Base-by-base conservation (phyloP, 2,113 vertebrate genomes). In the Aythya baeri region DNA sequence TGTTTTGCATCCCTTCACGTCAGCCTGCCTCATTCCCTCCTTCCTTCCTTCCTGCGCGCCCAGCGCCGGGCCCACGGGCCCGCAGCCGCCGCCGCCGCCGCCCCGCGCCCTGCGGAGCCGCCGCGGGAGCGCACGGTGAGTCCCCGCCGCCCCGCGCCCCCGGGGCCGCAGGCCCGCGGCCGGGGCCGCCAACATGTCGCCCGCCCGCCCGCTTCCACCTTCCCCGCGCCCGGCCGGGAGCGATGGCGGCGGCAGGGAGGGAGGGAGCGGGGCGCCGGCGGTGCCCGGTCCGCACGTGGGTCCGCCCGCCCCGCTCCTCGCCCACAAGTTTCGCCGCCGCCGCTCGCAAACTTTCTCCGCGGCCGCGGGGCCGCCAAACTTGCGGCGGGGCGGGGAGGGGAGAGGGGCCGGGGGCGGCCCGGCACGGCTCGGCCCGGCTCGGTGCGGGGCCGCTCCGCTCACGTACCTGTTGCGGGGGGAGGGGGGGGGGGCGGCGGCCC, bases 1-100 rank as follows among this genome's bases (percentile, higher is more conserved):
- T 97, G 97, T 96, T 98, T 98, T 97, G 97, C 98, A 98, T 98
- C 98, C 97, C 97, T 98, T 96, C 98, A 92, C 98, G 98, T 98
- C 98, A 98, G 98, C 98, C 97, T 98, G 98, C 97, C 98, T 98
- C 98, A 92, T 95, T 98, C 98, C 98, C 98, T 98, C 98, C 98
- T 98, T 98, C 97, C 98, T 97, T 95, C 95, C 95, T 96, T 94
- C 92, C 93, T 95, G 94, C 91, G 94, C 91, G 79, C 93, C 90
- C 86, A 82, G 89, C 82, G 91, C 93, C 94, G 70, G 93, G 88
- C 92, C 72, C 91, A 82, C 75, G 93, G 88, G 43, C 92, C 72
- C 91, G 88, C 75, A 86, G 93, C 79, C 68, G 59, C 85, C 66
- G 77, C 71, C 81, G 43, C 43, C 43, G 43, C 43, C 43, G 77